Percentiles rank a stretch among this genome's conserved stretches.
Conservation (phyloP, 1,140 invertebrate species). For the Nixonia krombeini region DNA sequence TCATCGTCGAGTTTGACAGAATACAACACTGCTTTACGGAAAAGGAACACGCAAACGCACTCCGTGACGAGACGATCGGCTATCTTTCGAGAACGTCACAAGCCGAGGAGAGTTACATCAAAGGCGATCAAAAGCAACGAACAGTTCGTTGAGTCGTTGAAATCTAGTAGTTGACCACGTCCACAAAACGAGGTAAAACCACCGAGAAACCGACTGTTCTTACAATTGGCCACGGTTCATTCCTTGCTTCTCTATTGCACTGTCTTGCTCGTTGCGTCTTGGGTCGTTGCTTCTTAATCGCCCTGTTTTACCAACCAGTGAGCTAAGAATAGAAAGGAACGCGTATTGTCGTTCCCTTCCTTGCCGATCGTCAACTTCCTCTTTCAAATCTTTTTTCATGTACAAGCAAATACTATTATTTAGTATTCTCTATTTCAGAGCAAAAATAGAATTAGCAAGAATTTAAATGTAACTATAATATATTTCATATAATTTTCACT, state of each 20-base stretch:
- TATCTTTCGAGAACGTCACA: not conserved
- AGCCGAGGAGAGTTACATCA: not conserved
- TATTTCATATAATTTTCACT: no score
- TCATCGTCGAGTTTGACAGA: conserved; percentile 2
- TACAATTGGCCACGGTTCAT: conserved; percentile 34
- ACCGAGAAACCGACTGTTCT: not conserved
- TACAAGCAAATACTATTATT: no score
- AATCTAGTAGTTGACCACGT: not conserved
- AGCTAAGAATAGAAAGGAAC: no score
- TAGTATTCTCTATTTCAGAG: no score
- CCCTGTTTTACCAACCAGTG: conserved; percentile 33
- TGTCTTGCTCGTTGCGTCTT: conserved; percentile 21
- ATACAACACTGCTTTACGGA: not conserved
- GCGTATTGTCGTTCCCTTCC: no score
- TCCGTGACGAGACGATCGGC: not conserved
- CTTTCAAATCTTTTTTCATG: no score
- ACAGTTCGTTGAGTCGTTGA: not conserved
- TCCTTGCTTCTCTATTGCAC: no score
- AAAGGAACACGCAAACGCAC: not conserved
- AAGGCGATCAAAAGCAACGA: no score
- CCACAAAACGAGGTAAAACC: not conserved
- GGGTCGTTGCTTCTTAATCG: conserved; percentile 33
- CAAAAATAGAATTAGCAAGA: no score
- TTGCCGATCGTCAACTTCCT: no score
- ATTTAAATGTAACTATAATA: no score